Evolutionary conservation across 2,888 invertebrate genomes (phyloP).

Genomic region (Napeogenes sylphis): DNA sequence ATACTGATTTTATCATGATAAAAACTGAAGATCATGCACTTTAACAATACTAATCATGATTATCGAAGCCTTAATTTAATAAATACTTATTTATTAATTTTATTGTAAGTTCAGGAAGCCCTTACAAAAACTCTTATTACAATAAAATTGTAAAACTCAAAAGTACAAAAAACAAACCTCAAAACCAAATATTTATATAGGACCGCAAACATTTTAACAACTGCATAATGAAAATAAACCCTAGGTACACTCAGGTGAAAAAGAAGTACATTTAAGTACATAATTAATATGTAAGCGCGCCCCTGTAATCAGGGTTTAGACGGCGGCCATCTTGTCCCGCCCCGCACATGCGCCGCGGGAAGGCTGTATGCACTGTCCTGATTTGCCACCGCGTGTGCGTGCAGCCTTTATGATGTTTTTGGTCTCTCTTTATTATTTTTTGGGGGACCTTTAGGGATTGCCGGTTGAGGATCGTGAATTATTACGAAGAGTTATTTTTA

Average conservation of each 20-base stretch:
- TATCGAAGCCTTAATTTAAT: too few species aligned
- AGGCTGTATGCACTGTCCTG: conserved; percentile 33
- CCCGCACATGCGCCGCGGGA: conserved; percentile 34
- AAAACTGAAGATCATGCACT: too few species aligned
- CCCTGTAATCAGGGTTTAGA: conserved; percentile 73
- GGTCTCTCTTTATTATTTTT: not conserved
- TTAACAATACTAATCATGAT: too few species aligned
- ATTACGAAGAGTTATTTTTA: too few species aligned
- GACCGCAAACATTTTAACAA: conserved; percentile 16
- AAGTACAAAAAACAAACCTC: conserved; percentile 15
- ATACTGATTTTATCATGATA: too few species aligned
- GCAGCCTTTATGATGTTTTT: not conserved
- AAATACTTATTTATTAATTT: too few species aligned
- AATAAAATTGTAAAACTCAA: conserved; percentile 10
- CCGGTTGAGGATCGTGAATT: too few species aligned
- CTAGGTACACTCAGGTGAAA: conserved; percentile 42
- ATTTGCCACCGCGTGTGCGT: conserved; percentile 17
- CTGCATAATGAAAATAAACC: conserved; percentile 13
- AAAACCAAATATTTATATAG: too few species aligned
- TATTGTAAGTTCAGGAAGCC: too few species aligned
- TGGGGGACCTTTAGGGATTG: too few species aligned
- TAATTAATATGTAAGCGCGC: conserved; percentile 73
- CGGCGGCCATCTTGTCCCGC: conserved; percentile 64
- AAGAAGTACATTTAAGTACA: conserved; percentile 58
- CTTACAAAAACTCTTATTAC: too few species aligned